Evolutionary conservation across 2,797 vertebrate genomes (phyloP).

Genomic region (Margarornis squamiger): DNA sequence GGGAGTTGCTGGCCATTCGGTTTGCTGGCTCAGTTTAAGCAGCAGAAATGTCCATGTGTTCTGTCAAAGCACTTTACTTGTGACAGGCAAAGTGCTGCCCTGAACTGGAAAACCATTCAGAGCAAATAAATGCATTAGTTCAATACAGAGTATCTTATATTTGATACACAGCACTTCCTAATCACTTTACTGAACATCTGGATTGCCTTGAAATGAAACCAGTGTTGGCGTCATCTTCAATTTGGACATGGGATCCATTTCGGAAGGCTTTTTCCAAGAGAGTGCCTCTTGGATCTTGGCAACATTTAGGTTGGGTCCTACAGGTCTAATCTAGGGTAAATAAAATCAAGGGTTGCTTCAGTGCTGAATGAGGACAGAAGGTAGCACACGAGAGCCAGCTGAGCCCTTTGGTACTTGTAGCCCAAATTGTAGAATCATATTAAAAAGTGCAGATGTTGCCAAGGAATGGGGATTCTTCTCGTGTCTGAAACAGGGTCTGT

Average conservation of each 20-base stretch:
- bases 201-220: constrained; percentile 49
- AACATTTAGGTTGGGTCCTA: constrained; percentile 11
- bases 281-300: not conserved
- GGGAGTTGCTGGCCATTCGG: not conserved
- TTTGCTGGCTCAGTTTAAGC: constrained; percentile 7
- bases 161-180: constrained; percentile 61
- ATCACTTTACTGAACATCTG: constrained; percentile 56
- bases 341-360: not conserved
- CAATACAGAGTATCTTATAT: constrained; percentile 62
- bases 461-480: not conserved
- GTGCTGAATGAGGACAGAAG: not conserved
- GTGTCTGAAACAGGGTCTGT: not conserved
- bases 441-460: not conserved
- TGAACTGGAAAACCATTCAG: constrained; percentile 62
- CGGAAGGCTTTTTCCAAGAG: constrained; percentile 33
- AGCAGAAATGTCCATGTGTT: constrained; percentile 35
- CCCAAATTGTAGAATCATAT: not conserved
- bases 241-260: constrained; percentile 38
- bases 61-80: constrained; percentile 61
- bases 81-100: constrained; percentile 60
- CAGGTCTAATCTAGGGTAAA: constrained; percentile 6
- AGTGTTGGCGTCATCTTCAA: constrained; percentile 37
- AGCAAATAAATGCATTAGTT: constrained; percentile 51
- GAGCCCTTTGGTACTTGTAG: not conserved
- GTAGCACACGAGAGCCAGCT: not conserved